Evolutionary conservation across 2,113 vertebrate species (phyloP), one percentile per base, ranked within the genome.

Genomic region (Cyprinodon tularosa): DNA sequence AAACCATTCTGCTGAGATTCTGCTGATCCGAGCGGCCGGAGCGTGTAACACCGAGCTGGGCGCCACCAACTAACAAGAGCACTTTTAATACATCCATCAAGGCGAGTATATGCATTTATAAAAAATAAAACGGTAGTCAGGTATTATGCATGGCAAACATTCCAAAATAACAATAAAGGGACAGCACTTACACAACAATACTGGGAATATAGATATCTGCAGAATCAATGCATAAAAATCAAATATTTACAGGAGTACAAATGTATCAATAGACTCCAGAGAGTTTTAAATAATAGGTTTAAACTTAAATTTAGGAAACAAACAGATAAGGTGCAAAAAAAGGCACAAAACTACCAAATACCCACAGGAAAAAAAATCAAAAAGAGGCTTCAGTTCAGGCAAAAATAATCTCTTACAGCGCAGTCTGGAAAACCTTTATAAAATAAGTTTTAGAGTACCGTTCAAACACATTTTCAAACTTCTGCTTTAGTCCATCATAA

Each of bases 21-120:
- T 12, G 10, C 62, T 17, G 69, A 3, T 64, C 75, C 62, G 63
- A 81, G 36, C 15, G 3, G 60, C 14, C 61, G 29, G 29, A 29
- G 29, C 29, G 29, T 29, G 29, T 29, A 29, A 77, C 77, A 66
- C 68, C 66, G 78, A 37, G 48, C 76, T 70, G 86, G 85, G 78
- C 88, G 83, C 84, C 12, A 53, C 69, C 80, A 66, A 66, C 85
- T 47, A 76, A 83, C 89, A 90, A 91, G 87, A 92, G 88, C 88
- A 92, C 86, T 91, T 91, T 42, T 53, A 80, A 88, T 76, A 85
- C 62, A 81, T 81, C 42, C 4, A 42, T 80, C 78, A 59, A 81
- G 90, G 84, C 76, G 45, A 50, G 62, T 53, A 70, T 42, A 79
- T 59, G 20, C 68, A 78, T 66, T 77, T 37, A 76, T 40, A n/a